Conservation (phyloP, 2,113 vertebrate genomes). For the Etheostoma cragini region DNA sequence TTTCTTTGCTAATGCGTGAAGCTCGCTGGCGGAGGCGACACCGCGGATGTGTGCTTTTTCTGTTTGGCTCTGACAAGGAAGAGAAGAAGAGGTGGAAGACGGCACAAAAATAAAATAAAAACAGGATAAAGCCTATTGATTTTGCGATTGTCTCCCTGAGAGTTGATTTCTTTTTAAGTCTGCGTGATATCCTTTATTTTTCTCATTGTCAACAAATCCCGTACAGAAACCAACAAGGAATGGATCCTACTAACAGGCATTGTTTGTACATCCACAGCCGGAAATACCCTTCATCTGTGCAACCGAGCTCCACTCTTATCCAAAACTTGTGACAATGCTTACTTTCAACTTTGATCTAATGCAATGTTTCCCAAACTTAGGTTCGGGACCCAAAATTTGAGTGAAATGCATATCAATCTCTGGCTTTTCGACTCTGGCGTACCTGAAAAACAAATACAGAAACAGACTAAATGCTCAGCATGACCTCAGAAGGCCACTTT, state of each 20-base stretch:
- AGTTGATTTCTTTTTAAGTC: not conserved
- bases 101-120: conserved; percentile 39
- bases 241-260: not conserved
- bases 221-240: not conserved
- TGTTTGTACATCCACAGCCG: not conserved
- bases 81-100: conserved; percentile 28
- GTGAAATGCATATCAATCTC: too few relatives aligned
- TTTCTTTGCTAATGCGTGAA: conserved; percentile 69
- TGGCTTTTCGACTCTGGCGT: too few relatives aligned
- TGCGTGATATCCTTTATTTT: not conserved
- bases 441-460: too few relatives aligned
- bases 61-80: conserved; percentile 49
- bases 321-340: not conserved
- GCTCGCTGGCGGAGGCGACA: conserved; percentile 60
- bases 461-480: too few relatives aligned
- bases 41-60: conserved; percentile 14
- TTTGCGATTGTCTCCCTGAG: not conserved
- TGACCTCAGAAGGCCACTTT: too few relatives aligned
- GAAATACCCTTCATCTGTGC: not conserved
- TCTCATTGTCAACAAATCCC: not conserved
- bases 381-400: too few relatives aligned
- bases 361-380: too few relatives aligned
- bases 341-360: not conserved
- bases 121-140: conserved; percentile 15
- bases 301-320: not conserved